A percentile compares a stretch with the other conserved stretches of the same genome.
Evolutionary conservation across 1,140 invertebrate species (phyloP).

Genomic region (Drosophila triauraria): DNA sequence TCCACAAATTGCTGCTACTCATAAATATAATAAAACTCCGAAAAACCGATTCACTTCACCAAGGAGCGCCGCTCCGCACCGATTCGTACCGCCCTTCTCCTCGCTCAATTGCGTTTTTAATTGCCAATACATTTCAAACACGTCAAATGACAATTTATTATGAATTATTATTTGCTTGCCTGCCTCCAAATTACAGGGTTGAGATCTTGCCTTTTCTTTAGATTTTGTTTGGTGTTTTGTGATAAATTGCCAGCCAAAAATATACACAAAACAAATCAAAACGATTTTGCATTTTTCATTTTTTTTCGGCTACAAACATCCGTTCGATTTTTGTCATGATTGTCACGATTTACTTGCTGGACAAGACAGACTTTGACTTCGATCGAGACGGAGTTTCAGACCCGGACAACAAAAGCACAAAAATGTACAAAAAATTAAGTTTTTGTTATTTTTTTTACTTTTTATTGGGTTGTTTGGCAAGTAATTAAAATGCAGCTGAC

Average conservation of each 20-base stretch:
- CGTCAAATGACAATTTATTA: slow-evolving; percentile 79
- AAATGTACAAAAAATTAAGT: slow-evolving; percentile 27
- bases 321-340: slow-evolving; percentile 78
- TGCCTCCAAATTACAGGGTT: slow-evolving; percentile 44
- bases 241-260: slow-evolving; percentile 71
- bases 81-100: slow-evolving; percentile 12
- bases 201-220: slow-evolving; percentile 54
- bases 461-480: slow-evolving; percentile 14
- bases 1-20: slow-evolving; percentile 58
- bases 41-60: slow-evolving; percentile 34
- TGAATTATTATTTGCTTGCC: slow-evolving; percentile 50
- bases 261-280: slow-evolving; percentile 46
- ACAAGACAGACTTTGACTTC: slow-evolving; percentile 51
- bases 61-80: slow-evolving; percentile 15
- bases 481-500: slow-evolving; percentile 76
- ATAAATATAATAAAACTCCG: slow-evolving; percentile 22
- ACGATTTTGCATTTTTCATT: slow-evolving; percentile 66
- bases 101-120: slow-evolving; percentile 65
- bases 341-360: slow-evolving; percentile 75
- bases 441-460: slow-evolving; percentile 12
- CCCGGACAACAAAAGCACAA: slow-evolving; percentile 9
- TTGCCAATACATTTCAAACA: slow-evolving; percentile 74
- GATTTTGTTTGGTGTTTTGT: slow-evolving; percentile 53
- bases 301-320: slow-evolving; percentile 63
- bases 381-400: slow-evolving; percentile 8